phyloP scores from a whole-genome alignment of 2,888 invertebrate genomes.

The Bugulina stolonifera region DNA sequence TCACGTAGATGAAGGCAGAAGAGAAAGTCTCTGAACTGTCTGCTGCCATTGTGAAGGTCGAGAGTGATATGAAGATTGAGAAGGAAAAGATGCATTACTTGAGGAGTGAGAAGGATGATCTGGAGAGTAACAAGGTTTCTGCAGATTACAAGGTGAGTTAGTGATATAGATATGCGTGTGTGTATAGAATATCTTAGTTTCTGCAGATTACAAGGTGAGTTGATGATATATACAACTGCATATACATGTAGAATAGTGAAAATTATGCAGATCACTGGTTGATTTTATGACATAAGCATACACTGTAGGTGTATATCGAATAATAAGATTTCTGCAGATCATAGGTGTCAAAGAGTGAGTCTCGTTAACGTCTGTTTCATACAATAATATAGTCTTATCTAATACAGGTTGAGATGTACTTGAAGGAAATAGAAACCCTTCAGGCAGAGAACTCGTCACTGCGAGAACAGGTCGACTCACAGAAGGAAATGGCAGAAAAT shows the following conservation, averaged over 20 bases:
- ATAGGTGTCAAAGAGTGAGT: too few relatives aligned
- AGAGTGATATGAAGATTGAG: slow-evolving; percentile 29
- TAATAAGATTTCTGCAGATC: too few relatives aligned
- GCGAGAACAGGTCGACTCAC: slow-evolving; percentile 36
- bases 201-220: slow-evolving; percentile 18
- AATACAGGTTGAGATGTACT: slow-evolving; percentile 17
- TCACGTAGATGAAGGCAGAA: slow-evolving; percentile 16
- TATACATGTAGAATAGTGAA: neutral
- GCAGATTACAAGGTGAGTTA: slow-evolving; percentile 20
- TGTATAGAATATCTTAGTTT: neutral
- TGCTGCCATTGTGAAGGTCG: neutral
- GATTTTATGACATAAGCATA: too few relatives aligned
- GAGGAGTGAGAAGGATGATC: slow-evolving; percentile 38
- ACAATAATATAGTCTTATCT: too few relatives aligned
- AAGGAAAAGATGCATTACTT: slow-evolving; percentile 39
- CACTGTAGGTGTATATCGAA: too few relatives aligned
- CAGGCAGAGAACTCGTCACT: slow-evolving; percentile 1
- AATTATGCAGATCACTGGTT: neutral
- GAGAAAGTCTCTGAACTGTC: neutral
- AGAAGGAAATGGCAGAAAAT: slow-evolving; percentile 39
- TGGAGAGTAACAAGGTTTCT: slow-evolving; percentile 29
- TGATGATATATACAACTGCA: too few relatives aligned
- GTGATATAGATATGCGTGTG: too few relatives aligned
- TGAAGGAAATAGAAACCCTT: slow-evolving; percentile 3
- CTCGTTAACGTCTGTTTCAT: too few relatives aligned